These are phyloP conservation scores for Polydrusus tereticollis DNA, from an alignment of 2,888 invertebrate species.

Conservation along the genomic window DNA sequence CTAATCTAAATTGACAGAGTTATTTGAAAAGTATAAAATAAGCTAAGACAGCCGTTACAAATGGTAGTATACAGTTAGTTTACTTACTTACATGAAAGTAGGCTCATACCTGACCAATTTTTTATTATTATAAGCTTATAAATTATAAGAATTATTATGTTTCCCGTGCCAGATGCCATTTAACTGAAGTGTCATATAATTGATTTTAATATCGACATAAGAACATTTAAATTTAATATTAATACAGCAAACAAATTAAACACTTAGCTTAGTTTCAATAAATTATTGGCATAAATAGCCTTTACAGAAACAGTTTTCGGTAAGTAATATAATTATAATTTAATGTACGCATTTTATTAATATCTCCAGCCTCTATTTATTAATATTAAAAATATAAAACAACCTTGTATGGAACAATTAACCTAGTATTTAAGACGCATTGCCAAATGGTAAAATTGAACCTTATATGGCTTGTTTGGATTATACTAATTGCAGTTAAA, in stretches of 20 bases:
- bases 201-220: neutral
- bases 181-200: neutral
- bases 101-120: neutral
- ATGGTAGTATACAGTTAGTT: no score
- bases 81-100: no score
- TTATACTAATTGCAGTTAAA: slow-evolving; percentile 24
- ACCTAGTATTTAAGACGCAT: slow-evolving; percentile 38
- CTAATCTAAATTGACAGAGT: no score
- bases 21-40: no score
- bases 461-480: slow-evolving; percentile 32
- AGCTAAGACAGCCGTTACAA: no score
- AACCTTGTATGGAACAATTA: slow-evolving; percentile 28
- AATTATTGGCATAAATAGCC: slow-evolving; percentile 4
- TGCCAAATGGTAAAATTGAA: slow-evolving; percentile 29
- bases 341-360: neutral
- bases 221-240: neutral
- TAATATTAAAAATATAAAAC: neutral
- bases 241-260: neutral
- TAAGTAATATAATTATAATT: slow-evolving; percentile 1
- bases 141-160: no score
- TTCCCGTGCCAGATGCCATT: neutral
- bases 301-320: no score
- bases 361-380: neutral
- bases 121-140: no score
- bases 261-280: neutral